Evolutionary conservation across 1,140 invertebrate species (phyloP).

Genomic region (Eupeodes corollae): DNA sequence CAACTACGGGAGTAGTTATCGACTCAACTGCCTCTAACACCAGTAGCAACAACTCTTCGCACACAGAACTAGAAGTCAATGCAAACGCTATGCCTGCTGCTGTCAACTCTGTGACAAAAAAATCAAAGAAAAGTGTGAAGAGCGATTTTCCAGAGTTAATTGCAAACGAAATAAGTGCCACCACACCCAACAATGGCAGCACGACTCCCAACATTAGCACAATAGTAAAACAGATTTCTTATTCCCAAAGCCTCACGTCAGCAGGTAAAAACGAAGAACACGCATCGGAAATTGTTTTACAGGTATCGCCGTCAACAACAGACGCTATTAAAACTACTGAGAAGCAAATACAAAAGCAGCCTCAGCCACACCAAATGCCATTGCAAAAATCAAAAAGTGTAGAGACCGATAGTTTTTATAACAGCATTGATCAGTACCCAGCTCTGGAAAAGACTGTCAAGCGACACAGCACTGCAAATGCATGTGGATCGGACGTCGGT

Average conservation of each 20-base stretch:
- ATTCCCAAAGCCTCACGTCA: constrained; percentile 14
- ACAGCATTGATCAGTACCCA: constrained; percentile 32
- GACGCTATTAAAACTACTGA: constrained; percentile 1
- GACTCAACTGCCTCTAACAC: not conserved
- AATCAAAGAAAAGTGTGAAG: constrained; percentile 16
- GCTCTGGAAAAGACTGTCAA: constrained; percentile 35
- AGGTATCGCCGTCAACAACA: constrained; percentile 4
- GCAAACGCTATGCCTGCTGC: not conserved
- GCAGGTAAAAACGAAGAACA: not conserved
- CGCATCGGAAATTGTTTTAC: not conserved
- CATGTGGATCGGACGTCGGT: constrained; percentile 2
- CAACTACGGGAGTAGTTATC: no score
- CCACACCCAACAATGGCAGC: not conserved
- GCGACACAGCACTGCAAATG: constrained; percentile 29
- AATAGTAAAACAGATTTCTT: constrained; percentile 8
- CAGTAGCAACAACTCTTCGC: not conserved
- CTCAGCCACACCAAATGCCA: constrained; percentile 10
- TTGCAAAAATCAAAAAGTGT: constrained; percentile 35
- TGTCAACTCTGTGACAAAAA: constrained; percentile 2
- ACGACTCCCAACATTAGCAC: not conserved
- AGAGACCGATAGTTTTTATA: constrained; percentile 29
- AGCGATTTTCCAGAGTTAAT: constrained; percentile 30
- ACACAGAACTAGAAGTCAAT: not conserved
- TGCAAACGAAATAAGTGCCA: not conserved
- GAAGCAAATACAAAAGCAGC: constrained; percentile 4